phyloP scores from a whole-genome alignment of 2,888 invertebrate genomes.

The Pherbina coryleti region DNA sequence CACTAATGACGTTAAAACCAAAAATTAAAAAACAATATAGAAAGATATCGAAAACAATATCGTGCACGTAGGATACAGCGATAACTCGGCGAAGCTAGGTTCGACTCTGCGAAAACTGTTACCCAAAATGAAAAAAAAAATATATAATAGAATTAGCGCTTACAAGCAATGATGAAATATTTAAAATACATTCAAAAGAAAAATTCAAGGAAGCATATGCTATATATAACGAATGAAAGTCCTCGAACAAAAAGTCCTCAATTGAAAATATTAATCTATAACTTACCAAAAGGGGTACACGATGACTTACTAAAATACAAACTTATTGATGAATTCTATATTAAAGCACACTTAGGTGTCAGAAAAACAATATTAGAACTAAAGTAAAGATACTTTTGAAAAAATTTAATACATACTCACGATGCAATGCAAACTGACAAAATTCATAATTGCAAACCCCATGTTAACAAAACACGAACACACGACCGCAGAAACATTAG shows the following conservation, averaged over 20 bases:
- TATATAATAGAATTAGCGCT: constrained; percentile 3
- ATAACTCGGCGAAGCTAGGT: constrained; percentile 3
- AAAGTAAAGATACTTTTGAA: not conserved
- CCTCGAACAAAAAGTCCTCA: not conserved
- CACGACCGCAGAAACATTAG: constrained; percentile 33
- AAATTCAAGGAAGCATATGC: too few species aligned
- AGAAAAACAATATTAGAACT: not conserved
- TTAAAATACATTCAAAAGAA: not conserved
- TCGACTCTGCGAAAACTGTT: not conserved
- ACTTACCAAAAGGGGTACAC: not conserved
- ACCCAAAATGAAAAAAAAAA: not conserved
- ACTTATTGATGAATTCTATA: not conserved
- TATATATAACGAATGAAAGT: too few species aligned
- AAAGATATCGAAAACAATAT: too few species aligned
- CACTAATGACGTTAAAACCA: too few species aligned
- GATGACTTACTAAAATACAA: constrained; percentile 6
- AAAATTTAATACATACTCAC: not conserved
- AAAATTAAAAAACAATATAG: too few species aligned
- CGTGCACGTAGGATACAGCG: constrained; percentile 5
- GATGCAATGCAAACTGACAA: constrained; percentile 24
- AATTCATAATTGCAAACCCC: constrained; percentile 18
- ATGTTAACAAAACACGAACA: constrained; percentile 27
- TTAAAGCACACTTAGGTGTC: not conserved
- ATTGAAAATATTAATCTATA: not conserved
- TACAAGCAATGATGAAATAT: not conserved